Percentiles rank a stretch among this genome's conserved stretches.
These are phyloP conservation scores for Leuctra nigra DNA, from an alignment of 2,888 invertebrate species.

Conservation along the genomic window DNA sequence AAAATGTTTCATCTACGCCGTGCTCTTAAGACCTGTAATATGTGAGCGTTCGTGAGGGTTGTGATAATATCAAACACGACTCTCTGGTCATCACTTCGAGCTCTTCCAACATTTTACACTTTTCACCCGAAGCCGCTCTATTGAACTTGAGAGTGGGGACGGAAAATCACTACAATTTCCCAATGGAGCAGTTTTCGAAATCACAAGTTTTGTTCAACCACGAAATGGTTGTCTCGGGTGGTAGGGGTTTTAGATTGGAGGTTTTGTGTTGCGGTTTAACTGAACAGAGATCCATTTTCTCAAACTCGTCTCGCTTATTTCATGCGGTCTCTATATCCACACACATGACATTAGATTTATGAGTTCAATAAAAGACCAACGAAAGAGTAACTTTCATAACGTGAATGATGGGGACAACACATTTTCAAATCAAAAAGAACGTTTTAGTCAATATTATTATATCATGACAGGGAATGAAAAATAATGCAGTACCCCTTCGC, in stretches of 20 bases:
- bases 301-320: constrained; percentile 10
- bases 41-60: too few relatives aligned
- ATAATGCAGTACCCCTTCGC: constrained; percentile 7
- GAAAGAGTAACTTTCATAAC: constrained; percentile 4
- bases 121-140: too few relatives aligned
- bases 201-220: constrained; percentile 21
- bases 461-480: constrained; percentile 9
- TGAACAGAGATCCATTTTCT: constrained; percentile 15
- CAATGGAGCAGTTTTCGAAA: constrained; percentile 22
- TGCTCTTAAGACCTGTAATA: too few relatives aligned
- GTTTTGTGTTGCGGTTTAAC: constrained; percentile 12
- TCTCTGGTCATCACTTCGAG: too few relatives aligned
- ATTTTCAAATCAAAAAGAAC: constrained; percentile 12
- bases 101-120: too few relatives aligned
- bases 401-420: background rate
- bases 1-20: too few relatives aligned
- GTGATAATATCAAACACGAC: too few relatives aligned
- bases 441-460: too few relatives aligned
- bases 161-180: constrained; percentile 24
- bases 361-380: background rate
- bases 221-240: constrained; percentile 15
- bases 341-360: constrained; percentile 19
- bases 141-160: constrained; percentile 19
- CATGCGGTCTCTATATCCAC: constrained; percentile 18
- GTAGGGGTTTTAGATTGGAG: constrained; percentile 12